phyloP scores from a whole-genome alignment of 2,888 invertebrate genomes.

The Drosophila kuntzei region DNA sequence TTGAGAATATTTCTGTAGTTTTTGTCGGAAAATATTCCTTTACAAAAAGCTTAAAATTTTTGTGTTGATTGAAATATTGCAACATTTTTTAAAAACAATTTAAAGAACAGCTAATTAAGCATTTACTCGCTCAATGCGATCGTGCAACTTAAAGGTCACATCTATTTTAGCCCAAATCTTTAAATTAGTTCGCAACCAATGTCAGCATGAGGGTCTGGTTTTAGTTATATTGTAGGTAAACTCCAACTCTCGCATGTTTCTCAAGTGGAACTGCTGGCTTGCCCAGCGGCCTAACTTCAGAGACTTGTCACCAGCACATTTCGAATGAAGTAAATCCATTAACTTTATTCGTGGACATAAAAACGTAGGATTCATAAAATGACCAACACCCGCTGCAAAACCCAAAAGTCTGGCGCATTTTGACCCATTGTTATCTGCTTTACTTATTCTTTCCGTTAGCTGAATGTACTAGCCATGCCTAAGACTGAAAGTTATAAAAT shows the following conservation, averaged over 20 bases:
- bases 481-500: no score
- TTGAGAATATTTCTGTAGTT: slow-evolving; percentile 3
- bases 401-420: slow-evolving; percentile 36
- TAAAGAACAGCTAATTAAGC: background rate
- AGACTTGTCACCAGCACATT: slow-evolving; percentile 68
- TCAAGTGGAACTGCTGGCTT: slow-evolving; percentile 74
- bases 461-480: background rate
- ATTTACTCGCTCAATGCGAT: slow-evolving; percentile 10
- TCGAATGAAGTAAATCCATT: slow-evolving; percentile 84
- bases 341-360: slow-evolving; percentile 84
- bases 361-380: slow-evolving; percentile 78
- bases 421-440: slow-evolving; percentile 11
- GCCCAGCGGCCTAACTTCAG: slow-evolving; percentile 27
- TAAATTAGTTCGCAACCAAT: slow-evolving; percentile 1
- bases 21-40: slow-evolving; percentile 1
- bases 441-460: slow-evolving; percentile 14
- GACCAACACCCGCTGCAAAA: slow-evolving; percentile 67
- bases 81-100: background rate
- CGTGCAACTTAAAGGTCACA: background rate
- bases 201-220: slow-evolving; percentile 14
- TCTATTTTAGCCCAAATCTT: background rate
- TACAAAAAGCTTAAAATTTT: slow-evolving; percentile 8
- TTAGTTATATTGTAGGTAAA: slow-evolving; percentile 6
- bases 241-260: slow-evolving; percentile 22
- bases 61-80: background rate